Conservation (phyloP, 2,888 invertebrate species). For the Chouioia cunea region DNA sequence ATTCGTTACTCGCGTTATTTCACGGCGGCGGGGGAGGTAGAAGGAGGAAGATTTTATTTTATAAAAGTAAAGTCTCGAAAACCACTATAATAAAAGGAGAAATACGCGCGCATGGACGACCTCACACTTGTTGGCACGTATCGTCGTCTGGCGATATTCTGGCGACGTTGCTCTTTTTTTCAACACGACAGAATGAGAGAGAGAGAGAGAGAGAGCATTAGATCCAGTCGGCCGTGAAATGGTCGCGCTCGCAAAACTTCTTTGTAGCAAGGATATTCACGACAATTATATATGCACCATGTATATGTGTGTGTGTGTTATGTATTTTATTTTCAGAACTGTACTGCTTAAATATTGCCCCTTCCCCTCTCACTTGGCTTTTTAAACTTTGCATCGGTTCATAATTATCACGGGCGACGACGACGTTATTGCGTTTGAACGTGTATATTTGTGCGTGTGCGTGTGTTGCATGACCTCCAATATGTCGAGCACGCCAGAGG, state of each 20-base stretch:
- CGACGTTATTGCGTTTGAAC: background rate
- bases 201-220: background rate
- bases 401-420: conserved; percentile 16
- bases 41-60: no score
- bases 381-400: background rate
- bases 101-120: background rate
- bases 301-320: no score
- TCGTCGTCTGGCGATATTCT: background rate
- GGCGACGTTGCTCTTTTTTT: conserved; percentile 14
- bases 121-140: background rate
- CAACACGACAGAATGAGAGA: conserved; percentile 20
- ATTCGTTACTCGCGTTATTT: no score
- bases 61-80: conserved; percentile 14
- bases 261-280: no score
- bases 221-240: conserved; percentile 36
- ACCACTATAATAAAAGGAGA: conserved; percentile 32
- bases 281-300: no score
- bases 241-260: background rate
- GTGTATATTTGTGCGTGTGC: no score
- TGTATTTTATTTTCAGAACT: no score
- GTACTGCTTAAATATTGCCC: no score
- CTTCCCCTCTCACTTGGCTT: conserved; percentile 17
- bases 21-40: no score
- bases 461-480: no score
- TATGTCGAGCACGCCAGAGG: no score